Conservation (phyloP, 2,113 vertebrate species). For the Podarcis cretensis region DNA sequence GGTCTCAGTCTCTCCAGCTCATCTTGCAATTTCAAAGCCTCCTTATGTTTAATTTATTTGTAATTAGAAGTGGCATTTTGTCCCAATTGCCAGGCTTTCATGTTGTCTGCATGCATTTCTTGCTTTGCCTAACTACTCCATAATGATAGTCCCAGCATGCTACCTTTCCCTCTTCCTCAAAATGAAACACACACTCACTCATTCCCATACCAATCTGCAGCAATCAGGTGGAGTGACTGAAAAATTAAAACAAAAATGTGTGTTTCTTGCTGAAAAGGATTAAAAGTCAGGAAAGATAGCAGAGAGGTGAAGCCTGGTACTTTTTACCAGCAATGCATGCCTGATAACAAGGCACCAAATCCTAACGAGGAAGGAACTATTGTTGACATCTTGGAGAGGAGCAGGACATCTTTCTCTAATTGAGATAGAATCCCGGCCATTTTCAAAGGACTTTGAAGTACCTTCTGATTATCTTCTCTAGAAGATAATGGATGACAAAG, state of each 20-base stretch:
- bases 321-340: accelerated
- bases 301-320: constrained; percentile 33
- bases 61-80: constrained; percentile 36
- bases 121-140: constrained; percentile 33
- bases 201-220: neutral
- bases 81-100: constrained; percentile 13
- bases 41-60: constrained; percentile 58
- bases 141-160: constrained; percentile 43
- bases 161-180: neutral
- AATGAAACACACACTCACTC: constrained; percentile 12
- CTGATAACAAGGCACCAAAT: neutral
- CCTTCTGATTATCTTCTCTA: constrained; percentile 51
- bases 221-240: neutral
- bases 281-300: constrained; percentile 7
- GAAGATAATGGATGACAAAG: constrained; percentile 65
- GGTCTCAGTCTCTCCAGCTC: neutral
- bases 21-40: neutral
- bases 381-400: constrained; percentile 31
- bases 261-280: neutral
- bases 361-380: accelerated
- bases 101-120: constrained; percentile 39
- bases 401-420: constrained; percentile 8
- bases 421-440: constrained; percentile 60
- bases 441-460: constrained; percentile 75
- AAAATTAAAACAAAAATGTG: neutral